Evolutionary conservation across 2,888 invertebrate genomes (phyloP).

Genomic region (Neoaliturus tenellus): DNA sequence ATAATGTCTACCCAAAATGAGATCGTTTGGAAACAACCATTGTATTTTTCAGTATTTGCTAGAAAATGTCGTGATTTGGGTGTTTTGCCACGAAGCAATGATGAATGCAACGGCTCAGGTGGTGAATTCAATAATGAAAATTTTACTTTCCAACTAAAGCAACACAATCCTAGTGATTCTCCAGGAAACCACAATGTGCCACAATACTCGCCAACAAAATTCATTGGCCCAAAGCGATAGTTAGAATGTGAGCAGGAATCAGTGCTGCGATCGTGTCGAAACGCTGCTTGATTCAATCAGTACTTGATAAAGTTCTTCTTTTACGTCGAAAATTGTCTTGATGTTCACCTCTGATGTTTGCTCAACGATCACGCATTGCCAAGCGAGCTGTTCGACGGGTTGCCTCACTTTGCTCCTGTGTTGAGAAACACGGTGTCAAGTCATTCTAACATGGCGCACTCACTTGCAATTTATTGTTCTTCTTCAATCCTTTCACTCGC

Average conservation of each 20-base stretch:
- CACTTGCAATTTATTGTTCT: slow-evolving; percentile 29
- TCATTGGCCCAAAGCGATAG: background rate
- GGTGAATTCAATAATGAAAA: background rate
- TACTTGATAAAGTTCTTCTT: background rate
- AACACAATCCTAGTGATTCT: slow-evolving; percentile 33
- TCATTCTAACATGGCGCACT: slow-evolving; percentile 6
- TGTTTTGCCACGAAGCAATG: slow-evolving; percentile 30
- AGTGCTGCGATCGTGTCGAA: background rate
- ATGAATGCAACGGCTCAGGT: slow-evolving; percentile 23
- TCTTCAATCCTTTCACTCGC: slow-evolving; percentile 9
- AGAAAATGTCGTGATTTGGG: slow-evolving; percentile 15
- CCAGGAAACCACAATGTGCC: background rate
- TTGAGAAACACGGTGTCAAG: slow-evolving; percentile 14
- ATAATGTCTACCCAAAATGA: slow-evolving; percentile 22
- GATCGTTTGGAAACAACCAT: slow-evolving; percentile 32
- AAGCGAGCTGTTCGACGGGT: background rate
- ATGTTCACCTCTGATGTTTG: background rate
- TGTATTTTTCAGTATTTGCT: slow-evolving; percentile 30
- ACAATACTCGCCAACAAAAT: slow-evolving; percentile 6
- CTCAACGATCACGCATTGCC: background rate
- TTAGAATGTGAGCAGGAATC: slow-evolving; percentile 8
- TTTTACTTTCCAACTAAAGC: background rate
- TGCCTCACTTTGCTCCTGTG: slow-evolving; percentile 7
- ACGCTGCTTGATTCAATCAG: background rate
- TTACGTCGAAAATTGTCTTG: background rate